Evolutionary conservation across 1,140 invertebrate genomes (phyloP).

Genomic region (Drosophila gunungcola): DNA sequence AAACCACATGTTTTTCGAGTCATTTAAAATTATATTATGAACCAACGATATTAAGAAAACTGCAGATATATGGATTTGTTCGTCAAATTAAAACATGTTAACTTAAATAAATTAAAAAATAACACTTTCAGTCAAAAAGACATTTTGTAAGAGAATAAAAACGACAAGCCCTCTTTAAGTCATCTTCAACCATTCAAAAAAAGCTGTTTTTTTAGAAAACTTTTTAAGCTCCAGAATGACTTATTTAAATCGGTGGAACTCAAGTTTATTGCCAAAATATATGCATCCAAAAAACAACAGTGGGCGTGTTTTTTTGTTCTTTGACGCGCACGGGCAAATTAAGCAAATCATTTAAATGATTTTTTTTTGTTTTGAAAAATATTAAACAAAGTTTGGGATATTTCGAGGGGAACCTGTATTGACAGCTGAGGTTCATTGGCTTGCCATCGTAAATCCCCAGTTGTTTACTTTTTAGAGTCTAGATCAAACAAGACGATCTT

Average conservation of each 20-base stretch:
- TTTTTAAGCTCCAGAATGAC: not conserved
- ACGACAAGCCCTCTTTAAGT: conserved; percentile 7
- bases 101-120: too few species aligned
- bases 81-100: too few species aligned
- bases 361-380: conserved; percentile 13
- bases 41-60: too few species aligned
- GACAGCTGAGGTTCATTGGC: conserved; percentile 35
- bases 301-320: conserved; percentile 12
- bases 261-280: conserved; percentile 12
- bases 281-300: not conserved
- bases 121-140: not conserved
- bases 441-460: conserved; percentile 28
- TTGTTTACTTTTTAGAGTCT: conserved; percentile 31
- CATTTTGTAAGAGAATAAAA: not conserved
- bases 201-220: not conserved
- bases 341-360: conserved; percentile 2
- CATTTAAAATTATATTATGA: too few species aligned
- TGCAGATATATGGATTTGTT: too few species aligned
- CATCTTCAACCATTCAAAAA: not conserved
- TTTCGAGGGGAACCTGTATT: conserved; percentile 24
- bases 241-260: conserved; percentile 7
- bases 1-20: too few species aligned
- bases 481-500: conserved; percentile 36
- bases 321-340: conserved; percentile 7
- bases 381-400: conserved; percentile 14